phyloP scores from a whole-genome alignment of 35 echinoderm and acorn worm genomes.

The Apostichopus californicus region DNA sequence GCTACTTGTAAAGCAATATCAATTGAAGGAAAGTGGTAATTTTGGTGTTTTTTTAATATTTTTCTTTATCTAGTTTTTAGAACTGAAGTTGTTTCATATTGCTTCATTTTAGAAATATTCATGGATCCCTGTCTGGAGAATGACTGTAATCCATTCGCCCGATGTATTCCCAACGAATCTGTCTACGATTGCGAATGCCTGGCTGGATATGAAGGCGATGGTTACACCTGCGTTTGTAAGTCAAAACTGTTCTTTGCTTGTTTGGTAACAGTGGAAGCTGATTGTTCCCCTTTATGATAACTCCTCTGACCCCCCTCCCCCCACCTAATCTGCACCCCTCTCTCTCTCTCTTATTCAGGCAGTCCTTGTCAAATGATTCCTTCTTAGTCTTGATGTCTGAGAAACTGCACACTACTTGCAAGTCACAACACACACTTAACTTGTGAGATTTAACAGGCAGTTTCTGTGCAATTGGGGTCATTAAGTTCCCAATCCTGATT shows the following conservation, averaged over 20 bases:
- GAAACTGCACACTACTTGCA: too few relatives aligned
- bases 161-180: constrained; percentile 52
- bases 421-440: too few relatives aligned
- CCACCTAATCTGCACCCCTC: too few relatives aligned
- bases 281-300: neutral
- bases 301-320: too few relatives aligned
- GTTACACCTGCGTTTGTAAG: constrained; percentile 62
- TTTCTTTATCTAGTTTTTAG: neutral
- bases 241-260: neutral
- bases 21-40: neutral
- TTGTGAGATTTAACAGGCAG: too few relatives aligned
- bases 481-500: too few relatives aligned
- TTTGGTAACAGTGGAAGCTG: neutral
- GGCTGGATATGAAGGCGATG: constrained; percentile 72
- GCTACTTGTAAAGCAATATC: too few relatives aligned
- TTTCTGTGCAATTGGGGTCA: too few relatives aligned
- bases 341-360: too few relatives aligned
- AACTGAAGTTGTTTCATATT: too few relatives aligned
- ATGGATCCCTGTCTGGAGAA: constrained; percentile 74
- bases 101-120: constrained; percentile 31
- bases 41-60: neutral
- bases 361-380: too few relatives aligned
- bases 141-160: constrained; percentile 62
- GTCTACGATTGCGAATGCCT: constrained; percentile 68
- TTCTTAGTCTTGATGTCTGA: too few relatives aligned